Conservation (phyloP, 2,888 invertebrate species). For the Colostygia pectinataria region DNA sequence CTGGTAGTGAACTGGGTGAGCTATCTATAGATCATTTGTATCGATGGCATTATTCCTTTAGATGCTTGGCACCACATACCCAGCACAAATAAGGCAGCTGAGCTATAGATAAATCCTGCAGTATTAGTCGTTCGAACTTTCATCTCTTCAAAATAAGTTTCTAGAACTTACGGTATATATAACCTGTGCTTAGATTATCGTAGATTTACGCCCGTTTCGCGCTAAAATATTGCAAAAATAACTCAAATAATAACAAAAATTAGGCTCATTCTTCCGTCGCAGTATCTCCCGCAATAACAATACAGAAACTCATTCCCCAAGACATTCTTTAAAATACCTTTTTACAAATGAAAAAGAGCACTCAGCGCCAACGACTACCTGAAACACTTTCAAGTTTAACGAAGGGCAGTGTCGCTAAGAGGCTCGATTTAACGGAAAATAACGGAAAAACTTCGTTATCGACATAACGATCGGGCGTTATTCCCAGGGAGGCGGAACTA, state of each 20-base stretch:
- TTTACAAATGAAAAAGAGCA: constrained; percentile 71
- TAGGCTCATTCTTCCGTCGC: constrained; percentile 36
- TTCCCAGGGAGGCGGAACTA: constrained; percentile 20
- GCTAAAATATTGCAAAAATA: constrained; percentile 19
- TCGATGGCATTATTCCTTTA: too few species aligned
- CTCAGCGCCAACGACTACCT: constrained; percentile 70
- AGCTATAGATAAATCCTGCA: too few species aligned
- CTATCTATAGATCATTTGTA: too few species aligned
- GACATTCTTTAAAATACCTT: constrained; percentile 54
- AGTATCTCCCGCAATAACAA: constrained; percentile 54
- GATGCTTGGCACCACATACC: too few species aligned
- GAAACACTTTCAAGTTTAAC: constrained; percentile 70
- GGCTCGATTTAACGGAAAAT: constrained; percentile 70
- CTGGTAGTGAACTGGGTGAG: too few species aligned
- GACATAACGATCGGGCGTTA: constrained; percentile 67
- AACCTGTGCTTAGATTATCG: too few species aligned
- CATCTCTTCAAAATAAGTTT: too few species aligned
- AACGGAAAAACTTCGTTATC: constrained; percentile 65
- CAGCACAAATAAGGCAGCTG: too few species aligned
- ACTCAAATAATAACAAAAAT: constrained; percentile 29
- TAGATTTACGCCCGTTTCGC: not conserved
- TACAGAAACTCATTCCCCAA: constrained; percentile 53
- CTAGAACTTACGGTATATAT: too few species aligned
- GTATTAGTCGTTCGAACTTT: too few species aligned
- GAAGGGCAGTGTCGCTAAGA: constrained; percentile 69